Evolutionary conservation across 2,797 vertebrate species (phyloP).

Genomic region (Ptychobarbus kaznakovi): DNA sequence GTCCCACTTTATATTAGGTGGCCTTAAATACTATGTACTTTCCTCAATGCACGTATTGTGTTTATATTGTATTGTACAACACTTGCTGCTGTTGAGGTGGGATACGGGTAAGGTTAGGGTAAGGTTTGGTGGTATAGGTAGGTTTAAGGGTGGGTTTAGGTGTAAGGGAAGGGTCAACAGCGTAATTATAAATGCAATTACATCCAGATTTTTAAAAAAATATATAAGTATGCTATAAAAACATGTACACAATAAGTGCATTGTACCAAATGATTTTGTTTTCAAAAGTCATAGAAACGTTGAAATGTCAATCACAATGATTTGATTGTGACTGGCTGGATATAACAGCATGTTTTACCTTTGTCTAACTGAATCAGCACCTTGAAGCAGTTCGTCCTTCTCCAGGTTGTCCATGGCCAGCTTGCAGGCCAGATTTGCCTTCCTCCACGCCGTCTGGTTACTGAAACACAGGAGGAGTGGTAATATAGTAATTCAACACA

Average conservation of each 20-base stretch:
- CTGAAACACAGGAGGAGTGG: conserved; percentile 67
- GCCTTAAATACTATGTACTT: not conserved
- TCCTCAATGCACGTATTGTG: not conserved
- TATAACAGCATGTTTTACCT: conserved; percentile 73
- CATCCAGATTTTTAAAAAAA: no score
- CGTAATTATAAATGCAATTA: no score
- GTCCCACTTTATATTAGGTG: not conserved
- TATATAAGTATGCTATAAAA: not conserved
- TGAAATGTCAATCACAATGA: not conserved
- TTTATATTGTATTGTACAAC: not conserved
- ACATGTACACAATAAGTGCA: not conserved
- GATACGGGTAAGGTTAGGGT: not conserved
- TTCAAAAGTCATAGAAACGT: not conserved
- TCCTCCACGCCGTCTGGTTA: conserved; percentile 95
- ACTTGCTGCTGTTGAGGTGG: not conserved
- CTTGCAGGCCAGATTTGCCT: conserved; percentile 92
- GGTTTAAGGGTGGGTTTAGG: not conserved
- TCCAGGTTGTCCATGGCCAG: conserved; percentile 89
- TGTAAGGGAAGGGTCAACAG: no score
- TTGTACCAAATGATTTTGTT: not conserved
- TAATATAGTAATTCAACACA: not conserved
- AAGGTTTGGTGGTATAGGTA: not conserved
- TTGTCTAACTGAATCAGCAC: conserved; percentile 79
- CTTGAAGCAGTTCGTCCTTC: conserved; percentile 88
- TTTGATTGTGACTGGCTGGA: not conserved